These are phyloP conservation scores for Ceratothoa steindachneri DNA, from an alignment of 2,888 invertebrate species.

Conservation along the genomic window DNA sequence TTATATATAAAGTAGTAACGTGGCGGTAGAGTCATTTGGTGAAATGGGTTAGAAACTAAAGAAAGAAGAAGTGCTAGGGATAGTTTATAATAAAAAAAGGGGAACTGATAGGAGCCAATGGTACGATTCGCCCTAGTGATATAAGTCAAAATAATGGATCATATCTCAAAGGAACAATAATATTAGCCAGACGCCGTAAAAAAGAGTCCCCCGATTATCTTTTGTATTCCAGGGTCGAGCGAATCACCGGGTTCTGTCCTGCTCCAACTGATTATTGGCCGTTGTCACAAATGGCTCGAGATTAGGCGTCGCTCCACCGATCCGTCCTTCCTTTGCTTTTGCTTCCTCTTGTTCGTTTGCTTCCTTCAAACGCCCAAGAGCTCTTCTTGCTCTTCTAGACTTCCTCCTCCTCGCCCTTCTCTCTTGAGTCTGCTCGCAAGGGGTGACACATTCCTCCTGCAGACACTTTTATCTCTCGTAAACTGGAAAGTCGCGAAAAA, in stretches of 20 bases:
- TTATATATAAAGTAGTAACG: not conserved
- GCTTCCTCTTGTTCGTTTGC: slow-evolving; percentile 20
- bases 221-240: slow-evolving; percentile 15
- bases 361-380: not conserved
- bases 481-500: not conserved
- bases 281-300: slow-evolving; percentile 46
- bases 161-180: slow-evolving; percentile 15
- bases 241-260: slow-evolving; percentile 10
- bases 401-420: not conserved
- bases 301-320: slow-evolving; percentile 39
- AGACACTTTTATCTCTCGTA: slow-evolving; percentile 1
- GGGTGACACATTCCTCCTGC: not conserved
- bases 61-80: not conserved
- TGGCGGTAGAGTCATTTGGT: not conserved
- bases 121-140: slow-evolving; percentile 5
- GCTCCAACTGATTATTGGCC: slow-evolving; percentile 45
- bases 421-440: not conserved
- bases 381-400: not conserved
- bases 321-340: too few relatives aligned
- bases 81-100: not conserved
- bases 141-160: slow-evolving; percentile 15
- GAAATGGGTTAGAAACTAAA: slow-evolving; percentile 12
- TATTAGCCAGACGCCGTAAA: slow-evolving; percentile 13
- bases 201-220: slow-evolving; percentile 4
- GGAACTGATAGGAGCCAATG: not conserved